These are phyloP conservation scores for Urechis unicinctus DNA, from an alignment of 2,888 invertebrate genomes.

Conservation along the genomic window DNA sequence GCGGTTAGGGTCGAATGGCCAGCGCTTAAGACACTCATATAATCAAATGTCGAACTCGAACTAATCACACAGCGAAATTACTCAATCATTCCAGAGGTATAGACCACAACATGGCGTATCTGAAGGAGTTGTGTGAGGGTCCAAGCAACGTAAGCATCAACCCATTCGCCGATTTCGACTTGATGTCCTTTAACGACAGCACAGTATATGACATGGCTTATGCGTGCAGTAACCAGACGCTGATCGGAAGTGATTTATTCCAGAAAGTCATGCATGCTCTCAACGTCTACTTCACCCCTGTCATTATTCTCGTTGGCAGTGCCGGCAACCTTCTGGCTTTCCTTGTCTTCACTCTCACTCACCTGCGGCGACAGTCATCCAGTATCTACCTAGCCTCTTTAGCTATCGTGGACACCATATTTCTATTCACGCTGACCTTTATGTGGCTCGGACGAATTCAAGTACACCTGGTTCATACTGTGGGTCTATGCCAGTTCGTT, in stretches of 20 bases:
- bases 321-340: conserved; percentile 70
- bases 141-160: no score
- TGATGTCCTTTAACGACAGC: no score
- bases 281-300: conserved; percentile 62
- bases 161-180: no score
- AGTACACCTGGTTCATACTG: conserved; percentile 6
- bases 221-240: no score
- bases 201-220: no score
- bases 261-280: conserved; percentile 2
- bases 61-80: no score
- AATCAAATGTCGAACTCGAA: no score
- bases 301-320: conserved; percentile 64
- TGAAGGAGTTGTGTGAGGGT: no score
- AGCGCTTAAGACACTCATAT: no score
- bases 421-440: conserved; percentile 10
- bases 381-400: conserved; percentile 17
- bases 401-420: conserved; percentile 15
- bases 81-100: no score
- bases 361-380: conserved; percentile 68
- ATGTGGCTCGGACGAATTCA: conserved; percentile 7
- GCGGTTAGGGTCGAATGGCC: no score
- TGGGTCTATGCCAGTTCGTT: conserved; percentile 12
- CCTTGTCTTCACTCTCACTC: conserved; percentile 67
- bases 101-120: no score
- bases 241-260: background rate